Evolutionary conservation across 2,113 vertebrate species (phyloP).

Genomic region (Eupsittula cactorum): DNA sequence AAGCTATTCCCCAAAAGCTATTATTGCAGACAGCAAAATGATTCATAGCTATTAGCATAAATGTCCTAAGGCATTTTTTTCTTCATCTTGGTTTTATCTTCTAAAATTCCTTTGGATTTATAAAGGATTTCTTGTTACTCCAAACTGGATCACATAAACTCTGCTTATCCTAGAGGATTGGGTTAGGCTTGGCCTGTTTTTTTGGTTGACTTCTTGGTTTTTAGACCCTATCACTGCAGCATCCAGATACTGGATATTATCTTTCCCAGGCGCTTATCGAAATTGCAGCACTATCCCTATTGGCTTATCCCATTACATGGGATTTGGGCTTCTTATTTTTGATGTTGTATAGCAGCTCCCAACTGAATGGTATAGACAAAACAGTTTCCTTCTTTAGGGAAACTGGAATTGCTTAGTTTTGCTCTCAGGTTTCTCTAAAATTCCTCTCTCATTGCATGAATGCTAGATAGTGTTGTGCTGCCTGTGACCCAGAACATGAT

Average conservation of each 20-base stretch:
- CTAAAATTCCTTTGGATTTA: constrained; percentile 37
- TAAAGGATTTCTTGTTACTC: constrained; percentile 9
- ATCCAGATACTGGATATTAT: background rate
- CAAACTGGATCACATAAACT: background rate
- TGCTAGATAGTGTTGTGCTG: background rate
- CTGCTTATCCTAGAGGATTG: background rate
- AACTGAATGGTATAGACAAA: background rate
- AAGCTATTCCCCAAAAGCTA: background rate
- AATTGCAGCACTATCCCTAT: background rate
- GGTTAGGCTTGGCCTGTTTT: background rate
- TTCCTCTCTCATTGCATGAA: background rate
- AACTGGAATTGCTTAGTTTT: background rate
- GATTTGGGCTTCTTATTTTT: background rate
- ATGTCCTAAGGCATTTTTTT: background rate
- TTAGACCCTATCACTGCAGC: background rate
- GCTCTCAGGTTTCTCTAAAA: background rate
- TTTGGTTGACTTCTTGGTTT: background rate
- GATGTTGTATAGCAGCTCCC: background rate
- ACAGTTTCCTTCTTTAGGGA: background rate
- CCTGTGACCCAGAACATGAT: background rate
- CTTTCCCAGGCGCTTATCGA: background rate
- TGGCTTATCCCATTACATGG: background rate
- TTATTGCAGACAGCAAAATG: constrained; percentile 32
- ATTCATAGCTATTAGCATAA: background rate
- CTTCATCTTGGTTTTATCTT: constrained; percentile 39